These are phyloP conservation scores for Pseudococcus jackbeardsleyi DNA, from an alignment of 2,888 invertebrate species.

Conservation along the genomic window DNA sequence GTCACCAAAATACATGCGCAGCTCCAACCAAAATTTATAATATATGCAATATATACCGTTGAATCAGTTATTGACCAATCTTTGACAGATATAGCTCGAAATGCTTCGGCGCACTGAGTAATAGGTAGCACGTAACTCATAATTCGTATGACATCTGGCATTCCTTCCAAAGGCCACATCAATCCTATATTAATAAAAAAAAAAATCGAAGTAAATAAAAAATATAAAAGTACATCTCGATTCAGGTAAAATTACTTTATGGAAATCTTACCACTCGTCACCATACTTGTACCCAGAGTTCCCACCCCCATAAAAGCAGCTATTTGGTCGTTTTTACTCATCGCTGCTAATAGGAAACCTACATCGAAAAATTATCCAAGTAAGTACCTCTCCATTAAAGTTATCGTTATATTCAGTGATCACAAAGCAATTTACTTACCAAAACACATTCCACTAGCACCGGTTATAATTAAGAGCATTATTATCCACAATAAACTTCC, in stretches of 20 bases:
- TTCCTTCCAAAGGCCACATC: not conserved
- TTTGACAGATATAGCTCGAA: not conserved
- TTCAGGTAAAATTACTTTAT: not conserved
- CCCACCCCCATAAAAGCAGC: not conserved
- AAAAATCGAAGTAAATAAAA: not conserved
- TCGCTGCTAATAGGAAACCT: not conserved
- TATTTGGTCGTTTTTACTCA: not conserved
- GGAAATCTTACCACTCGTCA: not conserved
- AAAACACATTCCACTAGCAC: conserved; percentile 68
- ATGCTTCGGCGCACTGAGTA: not conserved
- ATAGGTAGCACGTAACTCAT: not conserved
- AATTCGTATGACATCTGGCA: not conserved
- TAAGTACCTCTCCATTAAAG: too few relatives aligned
- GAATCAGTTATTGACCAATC: not conserved
- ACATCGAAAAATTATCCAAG: too few relatives aligned
- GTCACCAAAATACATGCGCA: too few relatives aligned
- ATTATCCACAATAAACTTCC: conserved; percentile 67
- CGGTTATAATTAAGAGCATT: conserved; percentile 67
- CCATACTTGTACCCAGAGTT: not conserved
- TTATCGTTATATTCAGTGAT: too few relatives aligned
- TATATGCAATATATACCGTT: not conserved
- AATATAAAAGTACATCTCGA: not conserved
- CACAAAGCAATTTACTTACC: conserved; percentile 66
- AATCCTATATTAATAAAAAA: not conserved
- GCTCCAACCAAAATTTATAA: not conserved